These are phyloP conservation scores for Lypha dubia DNA, from an alignment of 2,888 invertebrate genomes.

Conservation along the genomic window DNA sequence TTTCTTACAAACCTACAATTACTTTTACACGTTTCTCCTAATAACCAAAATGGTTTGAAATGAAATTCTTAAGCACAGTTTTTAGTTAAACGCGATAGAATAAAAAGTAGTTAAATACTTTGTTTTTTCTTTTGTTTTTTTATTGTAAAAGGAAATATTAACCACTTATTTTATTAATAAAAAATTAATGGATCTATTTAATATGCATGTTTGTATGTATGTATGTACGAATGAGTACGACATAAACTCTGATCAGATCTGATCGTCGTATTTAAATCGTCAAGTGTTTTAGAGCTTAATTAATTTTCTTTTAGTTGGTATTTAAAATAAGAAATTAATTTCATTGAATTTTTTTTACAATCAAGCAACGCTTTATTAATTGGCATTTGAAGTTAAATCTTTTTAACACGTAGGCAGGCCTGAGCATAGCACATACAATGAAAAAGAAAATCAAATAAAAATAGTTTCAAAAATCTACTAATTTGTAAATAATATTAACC, in stretches of 20 bases:
- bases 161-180: constrained; percentile 9
- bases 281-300: constrained; percentile 10
- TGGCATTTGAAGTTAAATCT: background rate
- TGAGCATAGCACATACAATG: background rate
- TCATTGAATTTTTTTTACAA: background rate
- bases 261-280: background rate
- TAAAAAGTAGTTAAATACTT: background rate
- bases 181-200: constrained; percentile 7
- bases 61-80: background rate
- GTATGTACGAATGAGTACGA: background rate
- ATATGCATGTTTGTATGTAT: background rate
- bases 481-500: background rate
- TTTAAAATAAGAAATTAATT: background rate
- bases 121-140: too few species aligned
- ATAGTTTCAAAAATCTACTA: background rate
- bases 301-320: background rate
- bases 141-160: constrained; percentile 45
- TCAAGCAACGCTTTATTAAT: background rate
- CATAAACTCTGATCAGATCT: background rate
- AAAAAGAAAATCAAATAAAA: background rate
- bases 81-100: background rate
- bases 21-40: background rate
- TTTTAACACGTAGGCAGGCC: background rate
- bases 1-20: constrained; percentile 22
- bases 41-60: background rate